Evolutionary conservation across 2,113 vertebrate species (phyloP).

Genomic region (Elanus axillaris): DNA sequence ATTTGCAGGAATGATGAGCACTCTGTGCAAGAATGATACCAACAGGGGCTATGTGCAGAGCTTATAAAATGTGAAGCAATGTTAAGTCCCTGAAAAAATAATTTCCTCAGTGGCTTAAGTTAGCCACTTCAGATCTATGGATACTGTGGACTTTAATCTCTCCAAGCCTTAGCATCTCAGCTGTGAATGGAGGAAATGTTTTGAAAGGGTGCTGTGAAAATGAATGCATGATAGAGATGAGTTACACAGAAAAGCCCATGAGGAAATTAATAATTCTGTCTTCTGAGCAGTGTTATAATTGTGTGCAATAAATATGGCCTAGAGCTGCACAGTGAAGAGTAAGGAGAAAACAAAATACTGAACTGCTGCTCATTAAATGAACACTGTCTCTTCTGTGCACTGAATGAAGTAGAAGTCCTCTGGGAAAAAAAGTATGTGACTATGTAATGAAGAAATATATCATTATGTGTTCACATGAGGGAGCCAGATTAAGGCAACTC

Average conservation of each 20-base stretch:
- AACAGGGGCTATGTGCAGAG: background rate
- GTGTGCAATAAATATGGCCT: slow-evolving; percentile 30
- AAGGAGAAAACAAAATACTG: slow-evolving; percentile 24
- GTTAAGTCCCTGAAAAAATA: background rate
- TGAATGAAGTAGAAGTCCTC: background rate
- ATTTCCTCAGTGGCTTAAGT: background rate
- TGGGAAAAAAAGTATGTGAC: background rate
- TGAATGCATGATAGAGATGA: background rate
- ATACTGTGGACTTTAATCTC: background rate
- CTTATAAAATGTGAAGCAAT: background rate
- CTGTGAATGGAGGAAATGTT: background rate
- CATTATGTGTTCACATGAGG: background rate
- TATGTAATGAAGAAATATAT: slow-evolving; percentile 27
- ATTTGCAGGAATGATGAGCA: background rate
- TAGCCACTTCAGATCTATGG: background rate
- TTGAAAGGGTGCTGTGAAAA: background rate
- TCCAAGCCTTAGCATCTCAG: background rate
- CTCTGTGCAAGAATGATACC: background rate
- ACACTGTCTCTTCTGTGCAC: background rate
- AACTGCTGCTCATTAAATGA: slow-evolving; percentile 21
- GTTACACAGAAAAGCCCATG: background rate
- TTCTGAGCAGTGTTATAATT: slow-evolving; percentile 22
- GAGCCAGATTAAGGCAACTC: background rate
- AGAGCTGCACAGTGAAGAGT: background rate
- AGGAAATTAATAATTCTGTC: slow-evolving; percentile 46